Conservation (phyloP, 2,888 invertebrate species). For the Cybosia mesomella region DNA sequence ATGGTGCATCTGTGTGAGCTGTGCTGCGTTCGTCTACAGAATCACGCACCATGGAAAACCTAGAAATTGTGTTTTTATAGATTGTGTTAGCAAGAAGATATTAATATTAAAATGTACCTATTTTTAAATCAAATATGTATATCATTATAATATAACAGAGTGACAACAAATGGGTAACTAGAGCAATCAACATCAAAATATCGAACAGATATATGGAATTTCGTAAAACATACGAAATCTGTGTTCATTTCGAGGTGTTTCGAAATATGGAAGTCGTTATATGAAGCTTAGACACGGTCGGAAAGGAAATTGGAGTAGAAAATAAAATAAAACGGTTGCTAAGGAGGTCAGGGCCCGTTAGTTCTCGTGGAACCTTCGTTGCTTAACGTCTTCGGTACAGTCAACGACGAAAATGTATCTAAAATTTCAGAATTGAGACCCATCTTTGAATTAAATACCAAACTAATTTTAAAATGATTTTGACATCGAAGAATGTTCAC, state of each 20-base stretch:
- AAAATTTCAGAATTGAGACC: background rate
- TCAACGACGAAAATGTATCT: background rate
- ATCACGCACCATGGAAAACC: too few species aligned
- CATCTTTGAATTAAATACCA: background rate
- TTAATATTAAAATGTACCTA: background rate
- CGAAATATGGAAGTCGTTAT: slow-evolving; percentile 75
- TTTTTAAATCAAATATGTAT: background rate
- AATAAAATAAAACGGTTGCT: slow-evolving; percentile 68
- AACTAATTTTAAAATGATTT: too few species aligned
- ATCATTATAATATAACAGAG: background rate
- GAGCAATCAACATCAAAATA: slow-evolving; percentile 40
- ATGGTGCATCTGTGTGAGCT: too few species aligned
- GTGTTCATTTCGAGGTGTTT: slow-evolving; percentile 70
- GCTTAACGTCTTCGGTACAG: slow-evolving; percentile 49
- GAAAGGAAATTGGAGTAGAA: slow-evolving; percentile 79
- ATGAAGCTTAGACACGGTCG: slow-evolving; percentile 73
- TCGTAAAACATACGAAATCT: slow-evolving; percentile 69
- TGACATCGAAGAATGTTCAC: too few species aligned
- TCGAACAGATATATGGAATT: slow-evolving; percentile 39
- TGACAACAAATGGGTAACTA: slow-evolving; percentile 30
- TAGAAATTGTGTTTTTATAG: too few species aligned
- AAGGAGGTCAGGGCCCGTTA: slow-evolving; percentile 74
- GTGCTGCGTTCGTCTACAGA: too few species aligned
- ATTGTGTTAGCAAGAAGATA: background rate
- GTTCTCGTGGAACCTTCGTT: slow-evolving; percentile 65